Conservation (phyloP, 2,888 invertebrate genomes). For the Drosophila formosana region DNA sequence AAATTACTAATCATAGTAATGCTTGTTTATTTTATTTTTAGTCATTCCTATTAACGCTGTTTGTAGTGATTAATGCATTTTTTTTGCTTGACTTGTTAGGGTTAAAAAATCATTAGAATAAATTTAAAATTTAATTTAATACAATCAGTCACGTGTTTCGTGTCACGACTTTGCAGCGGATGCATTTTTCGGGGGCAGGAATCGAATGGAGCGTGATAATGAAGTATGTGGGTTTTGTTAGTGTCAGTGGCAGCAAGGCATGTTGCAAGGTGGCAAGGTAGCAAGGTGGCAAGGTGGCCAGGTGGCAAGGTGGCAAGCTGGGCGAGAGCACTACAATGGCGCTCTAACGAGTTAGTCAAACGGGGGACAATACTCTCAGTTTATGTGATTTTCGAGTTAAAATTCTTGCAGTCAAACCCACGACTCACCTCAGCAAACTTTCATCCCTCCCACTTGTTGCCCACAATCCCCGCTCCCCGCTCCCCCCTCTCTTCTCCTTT, state of each 20-base stretch:
- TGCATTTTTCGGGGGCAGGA: too few species aligned
- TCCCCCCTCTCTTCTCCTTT: too few species aligned
- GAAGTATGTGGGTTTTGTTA: conserved; percentile 73
- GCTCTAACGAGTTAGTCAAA: conserved; percentile 47
- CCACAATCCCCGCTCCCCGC: background rate
- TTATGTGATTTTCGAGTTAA: conserved; percentile 75
- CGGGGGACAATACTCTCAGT: conserved; percentile 33
- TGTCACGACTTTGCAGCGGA: too few species aligned
- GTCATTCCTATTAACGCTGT: too few species aligned
- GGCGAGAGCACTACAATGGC: conserved; percentile 46
- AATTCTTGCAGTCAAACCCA: conserved; percentile 54
- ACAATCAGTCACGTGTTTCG: too few species aligned
- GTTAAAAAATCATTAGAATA: too few species aligned
- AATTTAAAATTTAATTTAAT: too few species aligned
- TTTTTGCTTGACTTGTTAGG: too few species aligned
- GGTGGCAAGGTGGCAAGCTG: background rate
- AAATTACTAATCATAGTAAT: too few species aligned
- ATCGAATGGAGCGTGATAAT: conserved; percentile 67
- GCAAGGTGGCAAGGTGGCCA: too few species aligned
- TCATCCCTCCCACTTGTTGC: conserved; percentile 38
- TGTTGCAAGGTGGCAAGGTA: background rate
- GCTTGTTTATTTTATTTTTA: too few species aligned
- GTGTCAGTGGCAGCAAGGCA: background rate
- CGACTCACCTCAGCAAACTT: conserved; percentile 8
- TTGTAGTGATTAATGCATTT: too few species aligned